These are phyloP conservation scores for Drosophila ogumai DNA, from an alignment of 1,140 invertebrate species.

Conservation along the genomic window DNA sequence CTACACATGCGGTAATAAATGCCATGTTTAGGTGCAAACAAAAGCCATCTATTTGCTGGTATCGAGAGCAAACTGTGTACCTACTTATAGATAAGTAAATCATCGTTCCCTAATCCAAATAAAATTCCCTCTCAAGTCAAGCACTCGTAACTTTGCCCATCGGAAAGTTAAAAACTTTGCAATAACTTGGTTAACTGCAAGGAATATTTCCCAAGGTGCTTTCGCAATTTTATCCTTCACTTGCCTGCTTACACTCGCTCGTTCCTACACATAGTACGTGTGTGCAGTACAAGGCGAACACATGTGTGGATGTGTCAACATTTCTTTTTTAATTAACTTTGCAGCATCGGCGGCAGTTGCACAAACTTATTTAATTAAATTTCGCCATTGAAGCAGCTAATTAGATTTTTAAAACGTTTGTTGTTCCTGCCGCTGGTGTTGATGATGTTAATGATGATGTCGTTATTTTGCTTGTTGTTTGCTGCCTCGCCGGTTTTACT, in stretches of 20 bases:
- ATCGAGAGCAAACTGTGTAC: neutral
- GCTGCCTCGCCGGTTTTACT: constrained; percentile 22
- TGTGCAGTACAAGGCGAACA: neutral
- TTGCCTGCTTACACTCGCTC: neutral
- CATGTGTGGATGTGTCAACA: constrained; percentile 44
- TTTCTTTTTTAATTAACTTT: constrained; percentile 80
- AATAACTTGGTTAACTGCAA: constrained; percentile 33
- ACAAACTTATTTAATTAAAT: constrained; percentile 81
- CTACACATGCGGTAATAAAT: neutral
- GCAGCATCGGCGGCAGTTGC: constrained; percentile 64
- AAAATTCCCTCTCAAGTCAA: constrained; percentile 21
- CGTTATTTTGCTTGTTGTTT: constrained; percentile 23
- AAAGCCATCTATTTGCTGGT: neutral
- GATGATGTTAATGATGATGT: constrained; percentile 47
- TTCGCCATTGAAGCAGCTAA: constrained; percentile 79
- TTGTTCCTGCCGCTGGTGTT: constrained; percentile 29
- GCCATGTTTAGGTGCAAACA: neutral
- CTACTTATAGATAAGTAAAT: constrained; percentile 19
- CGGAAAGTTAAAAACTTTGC: constrained; percentile 22
- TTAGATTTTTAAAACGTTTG: constrained; percentile 71
- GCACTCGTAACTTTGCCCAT: constrained; percentile 28
- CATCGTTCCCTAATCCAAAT: constrained; percentile 37
- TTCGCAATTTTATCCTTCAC: constrained; percentile 30
- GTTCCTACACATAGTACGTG: neutral
- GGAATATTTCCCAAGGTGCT: constrained; percentile 40